Evolutionary conservation across 2,113 vertebrate species (phyloP), one percentile per base, ranked within the genome.

Genomic region (Corythoichthys intestinalis): DNA sequence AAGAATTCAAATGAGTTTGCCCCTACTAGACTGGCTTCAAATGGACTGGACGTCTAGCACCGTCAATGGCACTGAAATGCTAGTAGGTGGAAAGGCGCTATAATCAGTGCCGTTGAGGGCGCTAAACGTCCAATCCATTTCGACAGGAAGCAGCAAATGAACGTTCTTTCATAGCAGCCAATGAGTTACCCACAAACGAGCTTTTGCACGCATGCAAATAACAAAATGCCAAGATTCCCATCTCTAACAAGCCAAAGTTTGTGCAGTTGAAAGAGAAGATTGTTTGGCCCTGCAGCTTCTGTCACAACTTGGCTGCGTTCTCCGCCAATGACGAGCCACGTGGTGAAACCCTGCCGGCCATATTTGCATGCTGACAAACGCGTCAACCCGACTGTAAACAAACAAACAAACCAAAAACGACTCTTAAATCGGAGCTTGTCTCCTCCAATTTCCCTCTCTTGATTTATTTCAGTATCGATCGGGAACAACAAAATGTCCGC

Each of bases 281-380:
- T 73, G 54, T 81, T 85, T 73, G 65, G 75, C 66, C 80, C 76
- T 3, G 50, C 53, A 75, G 72, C 41, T 75, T 70, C 57, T 77
- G 65, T 66, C 70, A 66, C 58, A 77, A 70, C n/a, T 75, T 34
- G 57, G 65, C 70, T 71, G 13, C 49, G 71, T 76, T 65, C 41
- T 56, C 53, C 63, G 7, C 50, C 47, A 17, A 71, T 64, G 77
- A 71, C 80, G 57, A 58, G 52, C 70, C 58, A 77, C 63, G 78
- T 70, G 66, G 49, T 48, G 71, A 71, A 80, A 69, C 66, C 66
- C 67, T 72, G 1, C 13, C 39, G 66, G 53, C 67, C 54, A 77
- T 72, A 78, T 78, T 71, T 74, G 58, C 28, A 9, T 63, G 60
- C 50, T 56, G 50, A 78, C 79, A 74, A 82, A 82, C 67, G 72